phyloP scores from a whole-genome alignment of 2,797 vertebrate species.

The Hypotaenidia okinawae region DNA sequence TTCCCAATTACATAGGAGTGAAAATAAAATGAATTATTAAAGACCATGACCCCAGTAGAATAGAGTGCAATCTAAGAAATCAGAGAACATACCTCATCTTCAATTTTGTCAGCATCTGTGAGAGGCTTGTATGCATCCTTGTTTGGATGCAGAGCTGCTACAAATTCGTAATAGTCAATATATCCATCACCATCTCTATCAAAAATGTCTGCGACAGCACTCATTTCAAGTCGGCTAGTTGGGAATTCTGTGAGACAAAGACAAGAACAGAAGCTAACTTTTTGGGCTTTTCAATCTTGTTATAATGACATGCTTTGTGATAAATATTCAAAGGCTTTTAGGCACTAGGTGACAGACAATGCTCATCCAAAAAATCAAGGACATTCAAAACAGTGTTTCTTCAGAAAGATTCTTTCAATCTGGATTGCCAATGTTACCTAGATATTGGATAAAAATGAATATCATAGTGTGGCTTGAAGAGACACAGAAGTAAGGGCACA shows the following conservation, averaged over 20 bases:
- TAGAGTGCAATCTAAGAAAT: not conserved
- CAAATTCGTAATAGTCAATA: constrained; percentile 99
- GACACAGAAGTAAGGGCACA: not conserved
- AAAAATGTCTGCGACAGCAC: constrained; percentile 97
- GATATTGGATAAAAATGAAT: not conserved
- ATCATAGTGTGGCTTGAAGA: not conserved
- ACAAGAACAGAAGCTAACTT: not conserved
- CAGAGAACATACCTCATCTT: constrained; percentile 89
- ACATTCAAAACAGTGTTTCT: not conserved
- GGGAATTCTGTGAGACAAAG: constrained; percentile 87
- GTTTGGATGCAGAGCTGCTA: constrained; percentile 97
- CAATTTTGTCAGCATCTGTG: constrained; percentile 98
- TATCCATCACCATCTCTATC: constrained; percentile 98
- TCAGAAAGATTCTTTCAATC: not conserved
- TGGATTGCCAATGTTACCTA: not conserved
- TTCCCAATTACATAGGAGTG: not conserved
- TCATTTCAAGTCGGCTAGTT: constrained; percentile 97
- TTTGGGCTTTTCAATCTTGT: not conserved
- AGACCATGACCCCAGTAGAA: not conserved
- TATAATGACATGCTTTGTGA: not conserved
- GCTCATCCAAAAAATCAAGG: not conserved
- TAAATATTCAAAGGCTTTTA: not conserved
- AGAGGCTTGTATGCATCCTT: constrained; percentile 98
- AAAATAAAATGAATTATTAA: not conserved
- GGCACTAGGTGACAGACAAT: not conserved